Evolutionary conservation across 92 coral and sea anemone species (phyloP), one percentile per base, ranked within the genome.

Genomic region (Epizoanthus rinbou): DNA sequence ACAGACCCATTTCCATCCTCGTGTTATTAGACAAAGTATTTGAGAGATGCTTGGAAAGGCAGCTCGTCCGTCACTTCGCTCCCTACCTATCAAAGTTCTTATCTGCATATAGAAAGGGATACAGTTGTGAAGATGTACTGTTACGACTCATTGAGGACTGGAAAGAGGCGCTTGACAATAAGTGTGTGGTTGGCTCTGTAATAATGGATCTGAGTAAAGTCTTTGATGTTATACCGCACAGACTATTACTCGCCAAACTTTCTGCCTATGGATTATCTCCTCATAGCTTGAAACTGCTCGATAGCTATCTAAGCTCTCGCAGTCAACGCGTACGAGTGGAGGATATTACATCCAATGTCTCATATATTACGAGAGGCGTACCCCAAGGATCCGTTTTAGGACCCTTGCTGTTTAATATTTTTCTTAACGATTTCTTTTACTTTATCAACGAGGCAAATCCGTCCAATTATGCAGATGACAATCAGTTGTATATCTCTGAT

Each of bases 1-100:
- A 82, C 35, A 82, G 86, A 69, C 86, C 86, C 22, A 76, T 82
- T 16, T 82, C 66, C 15, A 82, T 82, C 62, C 78, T 82, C 25
- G 78, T 82, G n/a, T 7, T 15, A 45, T 21, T 69, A 43, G 85
- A 81, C 57, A 82, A 82, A 68, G 62, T 82, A 52, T 82, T 82
- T 82, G 86, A 69, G 22, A 82, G 41, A 71, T 82, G 79, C 60
- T 17, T 76, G 19, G 28, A 76, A 21, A 25, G 57, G 19, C 82
- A 76, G 70, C 82, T 79, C n/a, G 43, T 5, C n/a, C 41, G 28
- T 16, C 53, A 54, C 69, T 28, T 76, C 68, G 22, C 39, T 21
- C 11, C 15, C 6, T 58, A 58, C 23, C 28, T 79, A 43, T 63
- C 73, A n/a, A 22, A 35, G 75, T 80, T 54, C 14, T 22, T 64